phyloP scores from a whole-genome alignment of 2,888 invertebrate genomes.

The Acronicta leporina region DNA sequence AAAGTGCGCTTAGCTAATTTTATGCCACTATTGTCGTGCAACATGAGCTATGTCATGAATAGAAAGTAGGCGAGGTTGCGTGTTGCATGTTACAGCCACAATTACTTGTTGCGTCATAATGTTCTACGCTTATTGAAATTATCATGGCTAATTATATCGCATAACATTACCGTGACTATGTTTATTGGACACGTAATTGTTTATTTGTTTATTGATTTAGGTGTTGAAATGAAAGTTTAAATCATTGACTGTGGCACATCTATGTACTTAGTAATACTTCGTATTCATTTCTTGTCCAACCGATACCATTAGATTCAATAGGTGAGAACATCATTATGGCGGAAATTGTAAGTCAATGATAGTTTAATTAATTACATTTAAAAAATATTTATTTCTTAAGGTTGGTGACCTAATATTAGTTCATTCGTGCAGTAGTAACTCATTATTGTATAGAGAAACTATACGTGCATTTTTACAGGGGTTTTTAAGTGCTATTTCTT shows the following conservation, averaged over 20 bases:
- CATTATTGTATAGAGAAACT: too few relatives aligned
- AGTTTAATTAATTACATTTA: too few relatives aligned
- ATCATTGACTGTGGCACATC: background rate
- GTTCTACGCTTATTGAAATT: conserved; percentile 41
- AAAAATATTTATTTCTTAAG: too few relatives aligned
- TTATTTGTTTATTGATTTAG: conserved; percentile 42
- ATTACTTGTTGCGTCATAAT: conserved; percentile 38
- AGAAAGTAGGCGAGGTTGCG: conserved; percentile 58
- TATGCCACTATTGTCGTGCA: conserved; percentile 50
- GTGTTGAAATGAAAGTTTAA: conserved; percentile 33
- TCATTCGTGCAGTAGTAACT: too few relatives aligned
- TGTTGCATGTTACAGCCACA: conserved; percentile 38
- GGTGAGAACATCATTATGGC: too few relatives aligned
- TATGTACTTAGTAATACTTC: background rate
- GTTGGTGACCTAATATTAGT: too few relatives aligned
- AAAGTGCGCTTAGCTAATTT: conserved; percentile 54
- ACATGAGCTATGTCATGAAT: conserved; percentile 54
- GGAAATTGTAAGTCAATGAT: too few relatives aligned
- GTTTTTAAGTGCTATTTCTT: too few relatives aligned
- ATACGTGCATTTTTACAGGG: too few relatives aligned
- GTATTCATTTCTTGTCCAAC: background rate
- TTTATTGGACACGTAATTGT: conserved; percentile 33
- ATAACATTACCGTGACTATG: conserved; percentile 27
- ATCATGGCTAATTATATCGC: conserved; percentile 47
- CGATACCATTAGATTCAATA: too few relatives aligned